These are phyloP conservation scores for Psittacula derbiana DNA, from an alignment of 2,797 vertebrate species.

Conservation along the genomic window DNA sequence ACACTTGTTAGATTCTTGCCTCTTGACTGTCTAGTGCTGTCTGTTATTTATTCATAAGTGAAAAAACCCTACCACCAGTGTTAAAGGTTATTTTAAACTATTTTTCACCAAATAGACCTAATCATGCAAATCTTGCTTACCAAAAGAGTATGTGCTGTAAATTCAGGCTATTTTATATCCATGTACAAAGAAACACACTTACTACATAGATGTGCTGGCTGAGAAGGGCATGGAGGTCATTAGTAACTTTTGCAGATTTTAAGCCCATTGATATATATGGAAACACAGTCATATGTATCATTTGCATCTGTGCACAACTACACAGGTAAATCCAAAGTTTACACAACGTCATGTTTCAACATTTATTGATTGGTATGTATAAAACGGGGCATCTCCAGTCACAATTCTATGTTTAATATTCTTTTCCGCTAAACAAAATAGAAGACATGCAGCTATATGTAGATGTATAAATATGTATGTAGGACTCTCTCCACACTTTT, in stretches of 20 bases:
- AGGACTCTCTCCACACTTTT: not conserved
- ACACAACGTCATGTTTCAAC: not conserved
- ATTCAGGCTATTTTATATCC: constrained; percentile 4
- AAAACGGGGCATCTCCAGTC: not conserved
- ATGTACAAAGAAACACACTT: not conserved
- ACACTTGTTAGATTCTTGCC: not conserved
- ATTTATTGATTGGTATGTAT: not conserved
- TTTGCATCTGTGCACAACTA: not conserved
- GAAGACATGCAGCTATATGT: not conserved
- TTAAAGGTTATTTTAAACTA: not conserved
- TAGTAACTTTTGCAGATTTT: not conserved
- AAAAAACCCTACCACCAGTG: not conserved
- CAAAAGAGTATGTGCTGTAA: not conserved
- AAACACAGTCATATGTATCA: not conserved
- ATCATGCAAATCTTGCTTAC: not conserved
- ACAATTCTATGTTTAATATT: not conserved
- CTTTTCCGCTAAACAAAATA: not conserved
- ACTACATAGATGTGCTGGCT: not conserved
- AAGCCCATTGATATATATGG: not conserved
- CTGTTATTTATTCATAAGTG: not conserved
- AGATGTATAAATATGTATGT: not conserved
- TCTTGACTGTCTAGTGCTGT: not conserved
- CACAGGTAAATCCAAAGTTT: not conserved
- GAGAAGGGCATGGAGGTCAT: not conserved
- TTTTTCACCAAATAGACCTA: not conserved